Base-by-base conservation (phyloP, 2,888 invertebrate species). In the Sminthurides aquaticus region DNA sequence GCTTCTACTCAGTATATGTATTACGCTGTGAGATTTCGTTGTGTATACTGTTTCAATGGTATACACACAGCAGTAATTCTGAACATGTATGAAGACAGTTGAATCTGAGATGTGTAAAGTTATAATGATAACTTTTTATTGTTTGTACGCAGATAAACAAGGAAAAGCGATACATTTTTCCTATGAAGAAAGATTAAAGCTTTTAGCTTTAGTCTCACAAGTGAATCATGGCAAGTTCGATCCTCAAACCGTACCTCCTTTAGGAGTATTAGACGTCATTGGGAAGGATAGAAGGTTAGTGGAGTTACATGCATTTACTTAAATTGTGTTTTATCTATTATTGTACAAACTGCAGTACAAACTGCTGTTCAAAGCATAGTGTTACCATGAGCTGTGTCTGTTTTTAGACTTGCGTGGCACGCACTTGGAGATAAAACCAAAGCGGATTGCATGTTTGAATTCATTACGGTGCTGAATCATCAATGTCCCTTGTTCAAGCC, bases 91-190 rank as follows among this genome's bases (percentile, higher is more conserved):
- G n/a, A n/a, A n/a, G n/a, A n/a, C n/a, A n/a, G n/a, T n/a, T n/a
- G n/a, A n/a, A n/a, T n/a, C n/a, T n/a, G n/a, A n/a, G n/a, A n/a
- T n/a, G n/a, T n/a, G n/a, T n/a, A n/a, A 43, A 43, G 43, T 11
- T 43, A 43, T 43, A 43, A 8, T 52, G 52, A 20, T 15, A 52
- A 22, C 52, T 18, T n/a, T 5, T 52, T 52, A 5, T 52, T 52
- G 5, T 20, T 52, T 52, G 72, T 82, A n/a, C 82, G 20, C 79
- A 96, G 97, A 97, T 79, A 96, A 97, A 81, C 91, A 93, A 81
- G 96, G 96, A n/a, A 97, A 96, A 82, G 97, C 95, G 1, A 84
- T 97, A 57, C 93, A 94, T 77, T 83, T 96, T 67, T 91, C 92
- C 56, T 98, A 97, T 79, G 90, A 92, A 79, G 94, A 97, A 77